phyloP scores from a whole-genome alignment of 2,888 invertebrate species.

The Diarsia mendica region DNA sequence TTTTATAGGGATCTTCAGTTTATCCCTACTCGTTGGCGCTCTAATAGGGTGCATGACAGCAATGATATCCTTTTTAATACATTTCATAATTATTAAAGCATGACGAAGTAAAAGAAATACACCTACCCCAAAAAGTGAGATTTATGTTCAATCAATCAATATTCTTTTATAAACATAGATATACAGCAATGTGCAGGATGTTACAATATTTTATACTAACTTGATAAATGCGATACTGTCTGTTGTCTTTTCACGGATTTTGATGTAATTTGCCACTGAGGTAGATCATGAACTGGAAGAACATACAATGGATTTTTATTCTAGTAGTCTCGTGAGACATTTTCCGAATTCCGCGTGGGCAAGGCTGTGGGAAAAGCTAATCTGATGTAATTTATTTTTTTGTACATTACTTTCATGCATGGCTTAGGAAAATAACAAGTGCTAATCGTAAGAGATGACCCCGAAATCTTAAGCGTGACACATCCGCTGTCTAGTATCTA shows the following conservation, averaged over 20 bases:
- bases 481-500: slow-evolving; percentile 8
- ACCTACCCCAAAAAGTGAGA: neutral
- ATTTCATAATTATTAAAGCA: neutral
- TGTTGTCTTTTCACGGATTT: neutral
- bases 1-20: slow-evolving; percentile 97
- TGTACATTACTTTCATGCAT: slow-evolving; percentile 22
- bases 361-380: neutral
- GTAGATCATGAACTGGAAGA: neutral
- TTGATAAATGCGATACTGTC: neutral
- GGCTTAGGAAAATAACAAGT: slow-evolving; percentile 17
- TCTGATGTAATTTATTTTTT: neutral
- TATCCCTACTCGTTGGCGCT: slow-evolving; percentile 97
- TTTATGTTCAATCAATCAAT: no score
- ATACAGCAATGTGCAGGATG: no score
- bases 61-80: slow-evolving; percentile 94
- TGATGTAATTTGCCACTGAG: neutral
- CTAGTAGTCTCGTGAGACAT: neutral
- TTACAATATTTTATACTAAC: no score
- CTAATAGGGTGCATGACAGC: slow-evolving; percentile 98
- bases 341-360: neutral
- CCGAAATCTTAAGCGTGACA: slow-evolving; percentile 13
- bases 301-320: neutral
- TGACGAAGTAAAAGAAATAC: neutral
- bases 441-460: slow-evolving; percentile 11
- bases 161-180: no score